Evolutionary conservation across 2,888 invertebrate genomes (phyloP), one percentile per base, ranked within the genome.

Genomic region (Loripinus fragilis): DNA sequence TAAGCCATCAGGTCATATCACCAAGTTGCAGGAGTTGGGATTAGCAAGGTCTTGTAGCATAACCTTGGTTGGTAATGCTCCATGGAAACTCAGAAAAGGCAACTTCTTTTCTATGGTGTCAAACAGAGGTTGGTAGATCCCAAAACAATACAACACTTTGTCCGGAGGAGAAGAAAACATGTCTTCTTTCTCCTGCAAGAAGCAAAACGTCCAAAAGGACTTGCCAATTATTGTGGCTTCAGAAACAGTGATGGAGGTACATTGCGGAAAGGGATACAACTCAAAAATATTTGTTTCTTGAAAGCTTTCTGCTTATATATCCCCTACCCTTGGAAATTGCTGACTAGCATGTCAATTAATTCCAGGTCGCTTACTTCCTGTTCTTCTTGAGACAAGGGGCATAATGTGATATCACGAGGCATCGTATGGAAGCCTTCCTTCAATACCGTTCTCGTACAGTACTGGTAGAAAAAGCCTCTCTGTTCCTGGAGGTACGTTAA

Each of bases 141-240:
- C 81, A 69, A 73, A 84, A 52, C 84, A 84, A 67, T 84, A 84
- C 64, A 81, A 28, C 15, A 84, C 77, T 68, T 75, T 75, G 30
- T 74, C 45, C 15, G 84, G 84, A 0, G 81, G 81, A 10, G 33
- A 50, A 23, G 20, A 25, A 71, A 76, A 81, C 80, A 83, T 81
- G 2, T 69, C 67, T 35, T 78, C 68, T 69, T 78, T 75, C 35
- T 80, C 70, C 25, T 52, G 72, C 23, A 76, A 72, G 10, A 75
- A 25, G 5, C 70, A 33, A 65, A 17, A 72, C 8, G 65, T 25
- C 66, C 60, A 76, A 17, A 17, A 25, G 15, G 73, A 69, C 45
- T 75, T 79, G 66, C 80, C 81, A 55, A 71, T 76, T n/a, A 70
- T 70, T 23, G 83, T 83, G n/a, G 77, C 78, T 70, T 72, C 80